A percentile compares a stretch with the other conserved stretches of the same genome.
Conservation (phyloP, 1,140 invertebrate genomes). For the Sinella curviseta region DNA sequence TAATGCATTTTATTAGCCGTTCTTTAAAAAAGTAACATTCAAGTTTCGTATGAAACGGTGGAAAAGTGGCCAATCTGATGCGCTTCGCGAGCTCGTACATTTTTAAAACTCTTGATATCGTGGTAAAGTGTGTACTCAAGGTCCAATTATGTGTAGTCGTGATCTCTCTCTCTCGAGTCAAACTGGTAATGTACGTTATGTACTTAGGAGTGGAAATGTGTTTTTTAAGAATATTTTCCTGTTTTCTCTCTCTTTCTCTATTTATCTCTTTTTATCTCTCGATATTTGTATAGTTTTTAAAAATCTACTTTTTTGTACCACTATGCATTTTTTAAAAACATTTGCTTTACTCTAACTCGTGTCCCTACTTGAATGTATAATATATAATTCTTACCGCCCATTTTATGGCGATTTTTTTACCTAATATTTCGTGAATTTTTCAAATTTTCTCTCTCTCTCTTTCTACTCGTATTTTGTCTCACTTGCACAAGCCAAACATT, state of each 20-base stretch:
- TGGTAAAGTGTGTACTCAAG: not conserved
- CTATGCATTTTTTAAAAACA: not conserved
- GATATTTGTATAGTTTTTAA: not conserved
- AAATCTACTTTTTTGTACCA: not conserved
- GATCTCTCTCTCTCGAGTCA: not conserved
- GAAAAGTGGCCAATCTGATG: not conserved
- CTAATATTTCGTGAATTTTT: too few species aligned
- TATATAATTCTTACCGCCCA: not conserved
- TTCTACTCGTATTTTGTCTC: slow-evolving; percentile 32
- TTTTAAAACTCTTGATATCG: not conserved
- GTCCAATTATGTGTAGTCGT: not conserved
- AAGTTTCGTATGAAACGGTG: not conserved
- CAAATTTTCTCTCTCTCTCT: not conserved
- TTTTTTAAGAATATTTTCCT: not conserved
- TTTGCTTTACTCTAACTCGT: not conserved
- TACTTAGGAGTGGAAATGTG: not conserved
- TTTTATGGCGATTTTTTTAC: too few species aligned
- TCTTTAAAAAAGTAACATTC: not conserved
- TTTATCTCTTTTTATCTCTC: slow-evolving; percentile 3
- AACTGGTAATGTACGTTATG: not conserved
- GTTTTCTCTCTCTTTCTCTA: too few species aligned
- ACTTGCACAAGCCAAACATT: slow-evolving; percentile 23
- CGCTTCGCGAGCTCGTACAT: not conserved
- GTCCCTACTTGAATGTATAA: not conserved
- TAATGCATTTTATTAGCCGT: not conserved